Conservation (phyloP, 2,113 vertebrate genomes). For the Isichthys henryi region DNA sequence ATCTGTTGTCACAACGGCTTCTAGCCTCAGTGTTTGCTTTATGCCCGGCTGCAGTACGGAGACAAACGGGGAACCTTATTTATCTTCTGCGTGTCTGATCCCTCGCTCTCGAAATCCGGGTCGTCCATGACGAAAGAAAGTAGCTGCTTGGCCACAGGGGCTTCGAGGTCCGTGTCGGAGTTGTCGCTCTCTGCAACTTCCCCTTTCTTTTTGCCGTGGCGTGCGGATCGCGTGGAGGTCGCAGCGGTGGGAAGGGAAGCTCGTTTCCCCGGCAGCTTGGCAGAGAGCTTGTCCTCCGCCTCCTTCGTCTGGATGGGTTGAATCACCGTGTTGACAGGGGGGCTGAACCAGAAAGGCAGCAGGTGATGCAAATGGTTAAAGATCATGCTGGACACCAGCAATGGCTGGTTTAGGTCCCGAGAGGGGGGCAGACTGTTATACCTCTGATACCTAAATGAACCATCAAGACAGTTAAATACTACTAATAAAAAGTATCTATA, state of each 20-base stretch:
- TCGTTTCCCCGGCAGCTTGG: background rate
- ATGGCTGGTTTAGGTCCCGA: background rate
- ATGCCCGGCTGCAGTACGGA: background rate
- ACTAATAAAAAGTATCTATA: background rate
- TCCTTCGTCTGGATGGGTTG: conserved; percentile 38
- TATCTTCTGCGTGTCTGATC: conserved; percentile 45
- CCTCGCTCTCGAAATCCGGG: conserved; percentile 73
- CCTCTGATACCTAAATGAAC: background rate
- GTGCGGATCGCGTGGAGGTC: conserved; percentile 20
- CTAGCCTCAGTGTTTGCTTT: background rate
- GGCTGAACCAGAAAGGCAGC: conserved; percentile 37
- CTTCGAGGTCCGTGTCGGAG: conserved; percentile 68
- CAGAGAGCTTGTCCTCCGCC: conserved; percentile 18
- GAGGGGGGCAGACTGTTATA: background rate
- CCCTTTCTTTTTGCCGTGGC: conserved; percentile 29
- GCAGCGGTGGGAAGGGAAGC: conserved; percentile 5
- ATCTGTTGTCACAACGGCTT: background rate
- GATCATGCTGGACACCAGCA: background rate
- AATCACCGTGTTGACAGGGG: conserved; percentile 47
- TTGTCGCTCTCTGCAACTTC: conserved; percentile 39
- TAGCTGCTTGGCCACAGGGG: conserved; percentile 69
- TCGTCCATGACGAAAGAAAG: conserved; percentile 81
- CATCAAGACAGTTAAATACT: background rate
- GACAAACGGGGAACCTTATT: conserved; percentile 35
- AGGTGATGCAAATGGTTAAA: background rate